Conservation (phyloP, 2,797 vertebrate genomes). For the Melopsittacus undulatus region DNA sequence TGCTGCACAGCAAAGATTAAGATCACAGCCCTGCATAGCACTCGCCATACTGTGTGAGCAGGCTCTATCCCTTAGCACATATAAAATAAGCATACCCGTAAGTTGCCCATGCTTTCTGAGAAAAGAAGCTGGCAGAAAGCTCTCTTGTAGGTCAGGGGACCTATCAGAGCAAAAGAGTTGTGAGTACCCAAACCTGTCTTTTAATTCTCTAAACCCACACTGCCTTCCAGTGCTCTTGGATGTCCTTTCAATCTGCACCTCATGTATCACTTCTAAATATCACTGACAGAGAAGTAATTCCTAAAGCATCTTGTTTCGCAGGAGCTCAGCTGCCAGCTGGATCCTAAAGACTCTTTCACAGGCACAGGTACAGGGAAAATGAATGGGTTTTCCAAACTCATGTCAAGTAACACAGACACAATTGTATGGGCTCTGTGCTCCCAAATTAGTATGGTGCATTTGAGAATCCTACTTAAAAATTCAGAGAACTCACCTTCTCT, state of each 20-base stretch:
- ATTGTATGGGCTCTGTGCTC: neutral
- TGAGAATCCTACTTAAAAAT: neutral
- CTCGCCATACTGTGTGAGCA: neutral
- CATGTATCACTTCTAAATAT: neutral
- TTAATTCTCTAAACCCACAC: neutral
- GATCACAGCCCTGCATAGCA: neutral
- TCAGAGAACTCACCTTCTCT: conserved; percentile 84
- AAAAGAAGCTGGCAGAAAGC: neutral
- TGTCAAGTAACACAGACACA: neutral
- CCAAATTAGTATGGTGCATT: neutral
- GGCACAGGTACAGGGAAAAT: neutral
- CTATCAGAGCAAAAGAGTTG: neutral
- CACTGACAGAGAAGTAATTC: neutral
- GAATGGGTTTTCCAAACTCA: neutral
- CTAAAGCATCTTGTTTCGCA: neutral
- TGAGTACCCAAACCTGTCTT: neutral
- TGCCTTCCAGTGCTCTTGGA: neutral
- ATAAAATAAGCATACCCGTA: neutral
- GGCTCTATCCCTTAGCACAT: neutral
- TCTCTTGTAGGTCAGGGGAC: neutral
- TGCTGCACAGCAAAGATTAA: neutral
- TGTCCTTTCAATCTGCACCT: neutral
- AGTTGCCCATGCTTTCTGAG: neutral
- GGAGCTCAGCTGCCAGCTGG: neutral
- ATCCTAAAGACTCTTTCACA: neutral